Evolutionary conservation across 2,113 vertebrate genomes (phyloP).

Genomic region (human (Homo sapiens)): DNA sequence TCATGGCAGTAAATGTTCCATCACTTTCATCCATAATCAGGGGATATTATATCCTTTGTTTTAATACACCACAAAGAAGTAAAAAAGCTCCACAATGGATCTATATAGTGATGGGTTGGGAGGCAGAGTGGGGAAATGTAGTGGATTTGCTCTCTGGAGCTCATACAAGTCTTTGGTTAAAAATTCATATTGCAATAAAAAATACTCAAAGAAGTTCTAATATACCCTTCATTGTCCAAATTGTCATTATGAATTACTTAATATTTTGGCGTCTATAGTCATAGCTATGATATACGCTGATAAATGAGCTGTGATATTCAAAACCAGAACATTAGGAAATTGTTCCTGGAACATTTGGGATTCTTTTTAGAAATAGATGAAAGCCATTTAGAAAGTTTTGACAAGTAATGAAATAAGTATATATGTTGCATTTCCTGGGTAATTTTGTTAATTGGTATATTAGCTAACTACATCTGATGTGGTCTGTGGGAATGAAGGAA

Average conservation of each 20-base stretch:
- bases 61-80: no score
- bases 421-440: not conserved
- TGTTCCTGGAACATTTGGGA: no score
- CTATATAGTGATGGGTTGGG: no score
- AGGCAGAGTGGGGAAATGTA: no score
- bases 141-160: not conserved
- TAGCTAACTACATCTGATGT: not conserved
- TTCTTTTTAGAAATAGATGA: not conserved
- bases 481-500: not conserved
- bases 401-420: not conserved
- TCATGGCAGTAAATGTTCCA: not conserved
- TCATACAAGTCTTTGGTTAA: not conserved
- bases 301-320: rapidly evolving
- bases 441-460: not conserved
- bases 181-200: not conserved
- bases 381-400: not conserved
- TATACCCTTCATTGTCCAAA: not conserved
- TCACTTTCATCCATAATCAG: not conserved
- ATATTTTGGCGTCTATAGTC: no score
- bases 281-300: rapidly evolving
- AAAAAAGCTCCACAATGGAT: no score
- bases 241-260: not conserved
- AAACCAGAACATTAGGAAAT: not conserved
- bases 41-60: not conserved
- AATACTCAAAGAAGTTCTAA: rapidly evolving